Evolutionary conservation across 2,888 invertebrate species (phyloP), one percentile per base, ranked within the genome.

Genomic region (Ischnura elegans): DNA sequence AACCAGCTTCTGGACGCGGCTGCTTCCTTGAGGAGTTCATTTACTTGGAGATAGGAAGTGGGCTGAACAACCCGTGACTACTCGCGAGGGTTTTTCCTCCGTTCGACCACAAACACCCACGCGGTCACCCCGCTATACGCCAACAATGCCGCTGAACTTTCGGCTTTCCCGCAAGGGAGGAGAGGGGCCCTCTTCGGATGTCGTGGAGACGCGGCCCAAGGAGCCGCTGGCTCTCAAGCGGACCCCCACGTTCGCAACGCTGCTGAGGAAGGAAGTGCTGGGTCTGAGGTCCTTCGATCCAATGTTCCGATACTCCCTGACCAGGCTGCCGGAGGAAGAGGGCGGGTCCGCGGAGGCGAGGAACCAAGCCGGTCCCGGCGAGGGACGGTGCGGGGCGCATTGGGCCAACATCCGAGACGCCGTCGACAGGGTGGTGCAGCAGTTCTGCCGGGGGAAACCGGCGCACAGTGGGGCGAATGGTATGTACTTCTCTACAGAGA

Each of bases 251-350:
- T 94, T 94, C 93, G 93, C 94, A 2, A 76, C 93, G 36, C 36
- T 93, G 2, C 55, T 51, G 51, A 51, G 94, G 19, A 94, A 94
- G 29, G 93, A 87, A 55, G 90, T 90, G 42, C 43, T 55, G n/a
- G 93, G 84, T 19, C 93, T 94, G 21, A 55, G 93, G 66, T 86
- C 55, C 36, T 93, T 93, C 47, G 94, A 94, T 43, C 94, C 94
- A 36, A 93, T 93, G 93, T 93, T 94, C 87, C 93, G 94, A 29
- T 94, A 93, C 45, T 94, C 94, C 42, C 93, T 94, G 43, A 93
- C 93, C 13, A 94, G 94, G 25, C 94, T 94, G 13, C 94, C 87
- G 25, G 93, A 93, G 76, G 93, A 93, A 6, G 86, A 94, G 21
- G 45, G 87, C 45, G 13, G 16, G 16, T 13, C 16, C 8, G 76